These are phyloP conservation scores for Coreoperca whiteheadi DNA, from an alignment of 2,113 vertebrate genomes.

Conservation along the genomic window DNA sequence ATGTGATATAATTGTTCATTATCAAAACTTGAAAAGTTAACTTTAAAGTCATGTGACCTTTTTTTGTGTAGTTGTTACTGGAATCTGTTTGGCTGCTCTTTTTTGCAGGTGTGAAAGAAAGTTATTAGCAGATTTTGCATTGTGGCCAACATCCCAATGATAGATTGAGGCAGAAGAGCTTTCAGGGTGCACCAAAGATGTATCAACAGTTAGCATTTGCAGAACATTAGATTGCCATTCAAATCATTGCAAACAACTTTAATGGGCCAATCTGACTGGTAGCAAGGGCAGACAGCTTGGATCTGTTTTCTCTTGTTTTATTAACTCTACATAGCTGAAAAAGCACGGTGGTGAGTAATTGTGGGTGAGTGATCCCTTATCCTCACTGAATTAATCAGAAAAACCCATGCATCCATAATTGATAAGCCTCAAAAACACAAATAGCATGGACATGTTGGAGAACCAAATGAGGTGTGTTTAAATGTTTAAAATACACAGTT, in stretches of 20 bases:
- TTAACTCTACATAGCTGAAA: constrained; percentile 36
- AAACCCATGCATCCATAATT: constrained; percentile 28
- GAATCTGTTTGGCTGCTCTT: neutral
- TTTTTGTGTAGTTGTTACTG: too few relatives aligned
- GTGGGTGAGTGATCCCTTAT: constrained; percentile 51
- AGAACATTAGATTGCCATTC: constrained; percentile 32
- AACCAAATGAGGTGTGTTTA: constrained; percentile 31
- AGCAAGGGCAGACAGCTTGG: constrained; percentile 30
- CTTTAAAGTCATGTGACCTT: neutral
- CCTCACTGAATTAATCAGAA: constrained; percentile 32
- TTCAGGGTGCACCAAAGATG: neutral
- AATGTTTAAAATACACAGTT: constrained; percentile 24
- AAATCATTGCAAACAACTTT: constrained; percentile 26
- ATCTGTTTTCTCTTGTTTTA: constrained; percentile 46
- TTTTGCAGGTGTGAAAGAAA: neutral
- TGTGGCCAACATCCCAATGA: neutral
- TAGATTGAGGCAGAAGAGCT: neutral
- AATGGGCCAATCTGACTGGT: constrained; percentile 20
- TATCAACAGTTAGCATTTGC: constrained; percentile 23
- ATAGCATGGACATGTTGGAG: constrained; percentile 11
- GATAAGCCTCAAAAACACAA: constrained; percentile 32
- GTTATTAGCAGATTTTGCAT: neutral
- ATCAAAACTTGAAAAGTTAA: neutral
- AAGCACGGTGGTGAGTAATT: constrained; percentile 43
- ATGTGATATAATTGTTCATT: neutral